Base-by-base conservation (phyloP, 92 coral and sea anemone species). In the Paragorgia papillata region DNA sequence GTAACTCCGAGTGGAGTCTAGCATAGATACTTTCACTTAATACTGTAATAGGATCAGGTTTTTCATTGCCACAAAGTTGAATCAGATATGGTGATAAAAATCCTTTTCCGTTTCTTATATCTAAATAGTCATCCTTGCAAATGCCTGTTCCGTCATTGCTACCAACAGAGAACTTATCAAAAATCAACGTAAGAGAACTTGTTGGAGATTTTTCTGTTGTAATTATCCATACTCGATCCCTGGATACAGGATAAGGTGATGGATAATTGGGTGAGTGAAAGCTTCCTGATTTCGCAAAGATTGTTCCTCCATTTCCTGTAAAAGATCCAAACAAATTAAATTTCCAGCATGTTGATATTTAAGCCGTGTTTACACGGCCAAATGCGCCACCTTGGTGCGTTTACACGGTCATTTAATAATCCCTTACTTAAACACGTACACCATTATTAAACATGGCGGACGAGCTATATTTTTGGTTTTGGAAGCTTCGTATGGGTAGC, bases 51-150 rank as follows among this genome's bases (percentile, higher is more conserved):
- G 88, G 87, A 58, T 80, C 79, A 9, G 85, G 83, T 35, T 19
- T 56, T 32, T 59, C 62, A 22, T 74, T 63, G 27, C 96, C 96
- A 78, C 96, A 89, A 51, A 83, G 62, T 58, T 80, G 88, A 37
- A 79, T 80, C 7, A 89, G 50, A 74, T 80, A 87, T 31, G 83
- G 90, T 0, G 96, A 82, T 60, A 83, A 76, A 30, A 67, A 70
- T 19, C 96, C 96, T 64, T 76, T 89, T 20, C 96, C 96, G 29
- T 87, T 79, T 21, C 96, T 73, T 33, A 89, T 73, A 69, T 89
- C 95, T 20, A 89, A 46, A 53, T 87, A 89, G 61, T 89, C 95
- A 24, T 80, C 80, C 10, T 56, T 79, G 18, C 95, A 89, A 24
- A 61, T 78, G 18, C 90, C 88, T 14, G 88, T 79, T 34, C 75